Percentiles rank a stretch among this genome's conserved stretches.
phyloP scores from a whole-genome alignment of 37 sponge, comb jelly and placozoan genomes.

The Haliclona indistincta region DNA sequence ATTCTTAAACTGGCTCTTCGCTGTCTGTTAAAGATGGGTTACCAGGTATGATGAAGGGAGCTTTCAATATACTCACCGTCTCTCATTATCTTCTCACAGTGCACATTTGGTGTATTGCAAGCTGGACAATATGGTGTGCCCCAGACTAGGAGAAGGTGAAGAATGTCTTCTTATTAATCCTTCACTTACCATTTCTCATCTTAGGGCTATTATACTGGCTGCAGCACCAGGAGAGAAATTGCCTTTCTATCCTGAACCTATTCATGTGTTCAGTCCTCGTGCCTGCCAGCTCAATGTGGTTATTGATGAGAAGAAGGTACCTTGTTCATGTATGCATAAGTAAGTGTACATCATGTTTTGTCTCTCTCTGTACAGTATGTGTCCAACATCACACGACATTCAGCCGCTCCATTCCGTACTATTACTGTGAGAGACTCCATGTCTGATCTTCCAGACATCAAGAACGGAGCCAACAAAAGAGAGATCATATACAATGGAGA shows the following conservation, averaged over 20 bases:
- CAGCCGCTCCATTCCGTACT: constrained; percentile 63
- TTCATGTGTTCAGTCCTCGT: constrained; percentile 81
- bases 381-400: not conserved
- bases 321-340: too few relatives aligned
- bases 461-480: constrained; percentile 75
- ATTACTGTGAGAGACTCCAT: constrained; percentile 92
- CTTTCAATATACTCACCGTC: not conserved
- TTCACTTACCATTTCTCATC: not conserved
- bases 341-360: too few relatives aligned
- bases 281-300: constrained; percentile 74
- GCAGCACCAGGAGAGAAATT: constrained; percentile 93
- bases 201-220: constrained; percentile 85
- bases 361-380: not conserved
- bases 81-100: constrained; percentile 35
- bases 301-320: constrained; percentile 66
- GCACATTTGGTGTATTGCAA: constrained; percentile 91
- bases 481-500: constrained; percentile 83
- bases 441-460: constrained; percentile 90
- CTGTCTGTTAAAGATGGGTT: constrained; percentile 88
- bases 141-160: constrained; percentile 85
- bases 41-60: constrained; percentile 69
- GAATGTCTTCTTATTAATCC: not conserved
- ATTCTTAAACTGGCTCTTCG: constrained; percentile 88
- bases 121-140: constrained; percentile 94
- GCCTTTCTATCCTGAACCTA: constrained; percentile 85